A percentile compares a stretch with the other conserved stretches of the same genome.
Evolutionary conservation across 2,888 invertebrate species (phyloP).

Genomic region (Dexiosoma caninum): DNA sequence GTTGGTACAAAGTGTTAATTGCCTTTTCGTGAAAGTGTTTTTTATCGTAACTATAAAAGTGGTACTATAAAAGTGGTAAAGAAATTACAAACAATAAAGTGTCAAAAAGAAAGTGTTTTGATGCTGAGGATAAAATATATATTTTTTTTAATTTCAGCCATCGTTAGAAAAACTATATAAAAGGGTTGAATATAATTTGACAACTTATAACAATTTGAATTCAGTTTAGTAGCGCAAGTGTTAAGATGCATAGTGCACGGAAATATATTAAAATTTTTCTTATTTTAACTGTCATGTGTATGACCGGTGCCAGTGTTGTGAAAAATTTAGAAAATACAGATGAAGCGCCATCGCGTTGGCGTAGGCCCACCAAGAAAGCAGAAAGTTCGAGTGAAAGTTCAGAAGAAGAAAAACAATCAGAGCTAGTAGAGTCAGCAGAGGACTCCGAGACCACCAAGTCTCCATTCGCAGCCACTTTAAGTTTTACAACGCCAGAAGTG

Average conservation of each 20-base stretch:
- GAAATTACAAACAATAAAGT: not conserved
- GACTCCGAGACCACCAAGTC: not conserved
- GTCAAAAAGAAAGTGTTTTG: slow-evolving; percentile 57
- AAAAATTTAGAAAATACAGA: not conserved
- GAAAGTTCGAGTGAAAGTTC: slow-evolving; percentile 21
- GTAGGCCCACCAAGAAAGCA: not conserved
- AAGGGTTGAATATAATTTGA: slow-evolving; percentile 36
- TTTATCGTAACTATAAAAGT: slow-evolving; percentile 70
- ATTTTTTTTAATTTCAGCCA: slow-evolving; percentile 48
- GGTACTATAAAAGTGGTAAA: not conserved
- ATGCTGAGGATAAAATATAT: slow-evolving; percentile 20
- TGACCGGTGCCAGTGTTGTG: not conserved
- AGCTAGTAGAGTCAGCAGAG: not conserved
- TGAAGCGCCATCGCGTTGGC: not conserved
- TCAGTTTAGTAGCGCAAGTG: slow-evolving; percentile 41
- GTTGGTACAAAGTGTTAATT: too few species aligned
- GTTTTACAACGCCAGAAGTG: not conserved
- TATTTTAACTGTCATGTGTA: not conserved
- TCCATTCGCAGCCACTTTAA: not conserved
- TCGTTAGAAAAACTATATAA: not conserved
- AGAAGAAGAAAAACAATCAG: slow-evolving; percentile 29
- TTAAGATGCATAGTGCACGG: slow-evolving; percentile 41
- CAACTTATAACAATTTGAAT: not conserved
- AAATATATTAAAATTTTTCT: slow-evolving; percentile 8
- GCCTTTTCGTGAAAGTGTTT: slow-evolving; percentile 70